These are phyloP conservation scores for Ctenopoma kingsleyae DNA, from an alignment of 2,797 vertebrate species.

Conservation along the genomic window DNA sequence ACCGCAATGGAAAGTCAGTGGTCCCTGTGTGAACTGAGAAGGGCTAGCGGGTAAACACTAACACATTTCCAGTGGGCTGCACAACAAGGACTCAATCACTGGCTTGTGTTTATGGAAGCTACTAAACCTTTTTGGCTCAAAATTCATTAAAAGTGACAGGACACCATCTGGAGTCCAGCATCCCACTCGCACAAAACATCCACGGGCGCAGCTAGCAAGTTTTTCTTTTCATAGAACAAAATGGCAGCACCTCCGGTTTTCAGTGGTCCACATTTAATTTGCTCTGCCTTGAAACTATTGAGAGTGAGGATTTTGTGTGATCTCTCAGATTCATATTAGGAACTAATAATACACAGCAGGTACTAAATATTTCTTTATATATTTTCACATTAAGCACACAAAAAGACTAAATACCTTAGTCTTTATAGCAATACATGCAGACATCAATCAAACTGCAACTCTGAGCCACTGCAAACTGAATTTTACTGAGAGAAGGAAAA, in stretches of 20 bases:
- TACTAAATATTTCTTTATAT: not conserved
- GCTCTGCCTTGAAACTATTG: not conserved
- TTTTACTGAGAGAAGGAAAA: not conserved
- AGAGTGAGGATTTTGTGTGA: not conserved
- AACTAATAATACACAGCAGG: not conserved
- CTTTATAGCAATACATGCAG: not conserved
- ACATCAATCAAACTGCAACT: not conserved
- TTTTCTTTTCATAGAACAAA: conserved; percentile 50
- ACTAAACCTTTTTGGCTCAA: not conserved
- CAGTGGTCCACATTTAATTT: not conserved
- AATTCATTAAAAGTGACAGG: not conserved
- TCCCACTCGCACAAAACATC: not conserved
- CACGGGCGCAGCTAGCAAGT: conserved; percentile 34
- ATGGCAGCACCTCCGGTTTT: conserved; percentile 40
- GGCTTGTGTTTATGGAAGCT: not conserved
- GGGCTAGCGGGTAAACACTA: not conserved
- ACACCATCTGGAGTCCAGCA: too few species aligned
- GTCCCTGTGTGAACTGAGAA: not conserved
- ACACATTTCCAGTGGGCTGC: too few species aligned
- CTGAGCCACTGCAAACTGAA: not conserved
- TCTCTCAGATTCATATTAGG: not conserved
- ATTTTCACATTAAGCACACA: not conserved
- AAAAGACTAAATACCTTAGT: not conserved
- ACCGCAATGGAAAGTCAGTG: too few species aligned
- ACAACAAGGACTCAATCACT: too few species aligned